Base-by-base conservation (phyloP, 2,797 vertebrate genomes). In the Numenius phaeopus region DNA sequence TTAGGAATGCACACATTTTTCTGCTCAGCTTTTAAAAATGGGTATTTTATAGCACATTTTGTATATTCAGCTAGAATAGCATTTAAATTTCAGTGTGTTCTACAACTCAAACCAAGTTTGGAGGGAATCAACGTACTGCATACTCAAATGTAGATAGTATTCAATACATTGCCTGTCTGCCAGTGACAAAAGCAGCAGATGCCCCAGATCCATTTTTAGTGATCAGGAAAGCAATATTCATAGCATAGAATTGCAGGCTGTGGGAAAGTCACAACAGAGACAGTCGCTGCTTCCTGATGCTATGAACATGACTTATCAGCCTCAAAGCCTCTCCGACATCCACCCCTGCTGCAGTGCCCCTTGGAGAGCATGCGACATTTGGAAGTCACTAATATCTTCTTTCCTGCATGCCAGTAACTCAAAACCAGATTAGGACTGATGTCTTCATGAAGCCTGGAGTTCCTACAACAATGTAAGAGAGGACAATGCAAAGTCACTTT, bases 221-320 rank as follows among this genome's bases (percentile, higher is more conserved):
- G 61, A 19, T 24, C 21, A 58, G 15, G 46, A 59, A 59, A 71
- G 27, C 21, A 61, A 20, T 54, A 30, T 6, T 65, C 24, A 23
- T 22, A n/a, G 64, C 10, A 34, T 2, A 39, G 64, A 55, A 61
- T 3, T 47, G 40, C 32, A 39, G n/a, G 12, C 21, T 62, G 66
- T 44, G 54, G 30, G 47, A 17, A 54, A 54, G 26, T 21, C 14
- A 11, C 30, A n/a, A 15, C 14, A 26, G 55, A 61, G 59, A 16
- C 21, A 64, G 8, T 6, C 1, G 1, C 9, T 46, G 21, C 42
- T 78, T 71, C 50, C 64, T 66, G 55, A 13, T 46, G 42, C 67
- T 59, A 10, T 1, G 4, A 29, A 32, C 0, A 1, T 52, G 75
- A 26, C 69, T 65, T 9, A 17, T 49, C 55, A 49, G 17, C 19